Evolutionary conservation across 2,888 invertebrate genomes (phyloP).

Genomic region (Drosophila mettleri): DNA sequence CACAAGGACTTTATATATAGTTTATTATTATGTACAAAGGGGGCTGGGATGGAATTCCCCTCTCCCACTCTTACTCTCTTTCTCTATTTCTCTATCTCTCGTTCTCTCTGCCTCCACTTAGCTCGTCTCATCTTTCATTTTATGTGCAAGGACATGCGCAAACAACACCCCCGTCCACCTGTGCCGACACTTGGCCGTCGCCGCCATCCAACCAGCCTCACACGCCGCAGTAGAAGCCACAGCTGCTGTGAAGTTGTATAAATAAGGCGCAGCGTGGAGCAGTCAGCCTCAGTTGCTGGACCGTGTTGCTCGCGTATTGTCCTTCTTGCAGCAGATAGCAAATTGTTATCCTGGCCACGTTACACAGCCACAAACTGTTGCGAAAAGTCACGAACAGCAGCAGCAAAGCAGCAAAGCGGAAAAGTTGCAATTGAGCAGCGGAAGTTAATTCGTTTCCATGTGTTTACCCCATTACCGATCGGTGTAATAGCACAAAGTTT

Average conservation of each 20-base stretch:
- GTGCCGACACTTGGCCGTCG: conserved; percentile 26
- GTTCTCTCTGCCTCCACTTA: not conserved
- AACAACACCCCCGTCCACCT: conserved; percentile 53
- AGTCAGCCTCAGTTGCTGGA: conserved; percentile 77
- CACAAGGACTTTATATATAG: conserved; percentile 27
- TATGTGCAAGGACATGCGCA: conserved; percentile 76
- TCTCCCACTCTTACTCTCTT: not conserved
- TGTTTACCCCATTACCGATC: conserved; percentile 25
- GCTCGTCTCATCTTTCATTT: conserved; percentile 1
- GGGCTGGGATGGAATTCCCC: not conserved
- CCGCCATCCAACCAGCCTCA: conserved; percentile 8
- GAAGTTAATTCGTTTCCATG: conserved; percentile 23
- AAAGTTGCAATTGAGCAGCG: conserved; percentile 13
- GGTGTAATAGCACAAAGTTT: conserved; percentile 25
- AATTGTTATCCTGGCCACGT: conserved; percentile 2
- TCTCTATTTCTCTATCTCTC: not conserved
- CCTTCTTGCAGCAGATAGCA: conserved; percentile 17
- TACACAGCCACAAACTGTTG: conserved; percentile 42
- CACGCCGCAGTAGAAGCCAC: conserved; percentile 14
- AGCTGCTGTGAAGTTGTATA: conserved; percentile 59
- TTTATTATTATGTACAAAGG: conserved; percentile 58
- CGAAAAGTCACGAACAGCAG: conserved; percentile 15
- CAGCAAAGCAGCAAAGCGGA: conserved; percentile 8
- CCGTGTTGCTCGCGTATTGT: conserved; percentile 55
- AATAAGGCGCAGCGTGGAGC: conserved; percentile 68